Evolutionary conservation across 1,140 invertebrate species (phyloP).

Genomic region (Brachionus manjavacas): DNA sequence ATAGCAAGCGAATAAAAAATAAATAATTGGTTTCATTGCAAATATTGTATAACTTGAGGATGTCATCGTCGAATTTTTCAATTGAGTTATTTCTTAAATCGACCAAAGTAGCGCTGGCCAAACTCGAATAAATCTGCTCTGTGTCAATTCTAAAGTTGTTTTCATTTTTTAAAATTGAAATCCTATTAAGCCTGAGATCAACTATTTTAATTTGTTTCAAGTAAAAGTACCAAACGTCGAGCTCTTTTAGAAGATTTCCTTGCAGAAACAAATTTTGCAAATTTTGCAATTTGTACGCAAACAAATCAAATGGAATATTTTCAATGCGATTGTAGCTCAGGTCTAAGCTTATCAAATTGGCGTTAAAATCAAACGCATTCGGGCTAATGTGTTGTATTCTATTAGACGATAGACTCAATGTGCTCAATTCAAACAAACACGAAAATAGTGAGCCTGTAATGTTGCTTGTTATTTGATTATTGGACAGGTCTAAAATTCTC

Average conservation of each 20-base stretch:
- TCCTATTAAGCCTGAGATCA: not conserved
- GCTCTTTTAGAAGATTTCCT: not conserved
- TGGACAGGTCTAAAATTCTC: not conserved
- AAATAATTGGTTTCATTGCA: not conserved
- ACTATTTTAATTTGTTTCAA: not conserved
- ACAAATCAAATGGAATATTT: not conserved
- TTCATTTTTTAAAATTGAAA: not conserved
- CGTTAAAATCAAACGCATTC: not conserved
- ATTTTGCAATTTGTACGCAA: not conserved
- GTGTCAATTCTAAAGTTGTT: not conserved
- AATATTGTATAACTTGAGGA: constrained; percentile 4
- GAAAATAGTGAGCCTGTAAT: not conserved
- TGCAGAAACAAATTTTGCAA: not conserved
- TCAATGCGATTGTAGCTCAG: constrained; percentile 25
- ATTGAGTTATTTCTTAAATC: constrained; percentile 18
- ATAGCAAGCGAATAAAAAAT: constrained; percentile 16
- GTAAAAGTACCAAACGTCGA: constrained; percentile 38
- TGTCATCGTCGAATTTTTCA: constrained; percentile 12
- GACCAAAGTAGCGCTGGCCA: not conserved
- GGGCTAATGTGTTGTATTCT: not conserved
- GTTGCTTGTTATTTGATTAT: not conserved
- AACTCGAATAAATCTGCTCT: not conserved
- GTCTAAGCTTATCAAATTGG: not conserved
- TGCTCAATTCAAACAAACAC: not conserved
- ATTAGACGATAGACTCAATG: not conserved